Evolutionary conservation across 1,140 invertebrate genomes (phyloP).

Genomic region (Drosophila bocki): DNA sequence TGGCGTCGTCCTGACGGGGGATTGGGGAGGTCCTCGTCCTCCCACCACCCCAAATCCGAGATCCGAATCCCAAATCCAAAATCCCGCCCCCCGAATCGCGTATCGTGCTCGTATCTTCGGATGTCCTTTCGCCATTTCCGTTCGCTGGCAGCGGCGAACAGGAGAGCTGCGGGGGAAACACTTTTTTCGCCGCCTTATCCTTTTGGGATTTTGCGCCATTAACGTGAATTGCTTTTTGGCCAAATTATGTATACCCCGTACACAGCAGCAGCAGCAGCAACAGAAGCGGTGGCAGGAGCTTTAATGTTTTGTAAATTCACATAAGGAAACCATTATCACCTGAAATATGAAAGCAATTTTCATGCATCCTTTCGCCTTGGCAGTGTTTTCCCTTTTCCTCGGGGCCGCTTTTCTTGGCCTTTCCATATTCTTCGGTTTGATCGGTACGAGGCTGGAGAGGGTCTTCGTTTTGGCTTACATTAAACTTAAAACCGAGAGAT

Average conservation of each 20-base stretch:
- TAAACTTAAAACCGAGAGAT: not conserved
- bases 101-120: conserved; percentile 73
- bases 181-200: conserved; percentile 75
- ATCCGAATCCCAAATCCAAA: conserved; percentile 9
- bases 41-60: not conserved
- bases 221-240: conserved; percentile 84
- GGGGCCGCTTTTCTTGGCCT: conserved; percentile 42
- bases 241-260: conserved; percentile 79
- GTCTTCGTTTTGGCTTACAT: not conserved
- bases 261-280: conserved; percentile 25
- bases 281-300: conserved; percentile 52
- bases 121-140: conserved; percentile 74
- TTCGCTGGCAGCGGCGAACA: conserved; percentile 57
- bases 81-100: conserved; percentile 49
- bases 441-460: not conserved
- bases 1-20: conserved; percentile 54
- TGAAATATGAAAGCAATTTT: conserved; percentile 85
- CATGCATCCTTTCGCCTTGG: conserved; percentile 76
- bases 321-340: conserved; percentile 85
- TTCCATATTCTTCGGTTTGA: not conserved
- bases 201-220: conserved; percentile 82
- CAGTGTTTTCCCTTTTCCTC: conserved; percentile 11
- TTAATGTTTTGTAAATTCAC: conserved; percentile 85
- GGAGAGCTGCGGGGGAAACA: conserved; percentile 14
- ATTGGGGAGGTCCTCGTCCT: not conserved